phyloP scores from a whole-genome alignment of 2,797 vertebrate species.

The Neosilurus mollespiculum region DNA sequence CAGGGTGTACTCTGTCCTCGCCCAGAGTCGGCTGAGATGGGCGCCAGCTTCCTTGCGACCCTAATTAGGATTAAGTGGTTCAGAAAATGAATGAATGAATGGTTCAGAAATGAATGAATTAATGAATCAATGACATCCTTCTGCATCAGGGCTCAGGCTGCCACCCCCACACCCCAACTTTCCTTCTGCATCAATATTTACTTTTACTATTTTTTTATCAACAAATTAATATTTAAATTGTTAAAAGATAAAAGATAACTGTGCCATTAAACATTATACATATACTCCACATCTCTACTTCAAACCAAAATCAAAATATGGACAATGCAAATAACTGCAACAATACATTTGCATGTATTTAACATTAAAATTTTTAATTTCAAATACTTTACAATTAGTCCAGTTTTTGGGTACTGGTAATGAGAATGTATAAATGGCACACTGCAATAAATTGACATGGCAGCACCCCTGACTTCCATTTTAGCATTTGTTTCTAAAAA shows the following conservation, averaged over 20 bases:
- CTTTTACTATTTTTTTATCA: background rate
- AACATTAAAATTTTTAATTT: background rate
- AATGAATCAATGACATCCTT: no score
- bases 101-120: no score
- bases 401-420: background rate
- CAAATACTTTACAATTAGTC: background rate
- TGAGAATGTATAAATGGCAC: background rate
- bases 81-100: no score
- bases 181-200: no score
- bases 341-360: background rate
- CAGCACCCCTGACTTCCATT: background rate
- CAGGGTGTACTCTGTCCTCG: no score
- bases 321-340: background rate
- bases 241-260: slow-evolving; percentile 11
- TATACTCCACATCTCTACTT: no score
- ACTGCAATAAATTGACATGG: background rate
- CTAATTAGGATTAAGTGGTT: no score
- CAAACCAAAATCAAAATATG: background rate
- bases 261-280: background rate
- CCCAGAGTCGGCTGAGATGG: no score
- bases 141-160: no score
- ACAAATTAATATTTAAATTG: background rate
- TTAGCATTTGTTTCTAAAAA: background rate
- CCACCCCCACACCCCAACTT: no score
- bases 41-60: no score